Conservation (phyloP, 37 sponge, comb jelly and placozoan species). For the Haliclona indistincta region DNA sequence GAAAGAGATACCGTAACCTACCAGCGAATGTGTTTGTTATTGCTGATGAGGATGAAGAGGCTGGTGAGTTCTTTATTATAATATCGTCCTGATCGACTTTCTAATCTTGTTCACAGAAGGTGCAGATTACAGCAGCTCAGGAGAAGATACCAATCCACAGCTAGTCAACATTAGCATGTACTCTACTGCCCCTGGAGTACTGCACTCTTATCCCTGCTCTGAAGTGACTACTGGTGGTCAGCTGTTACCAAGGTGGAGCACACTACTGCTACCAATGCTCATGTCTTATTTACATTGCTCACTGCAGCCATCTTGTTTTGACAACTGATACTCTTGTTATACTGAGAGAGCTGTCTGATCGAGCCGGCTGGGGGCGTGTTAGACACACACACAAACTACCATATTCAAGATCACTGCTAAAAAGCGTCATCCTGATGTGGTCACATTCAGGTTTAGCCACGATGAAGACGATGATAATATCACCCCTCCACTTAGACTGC, state of each 20-base stretch:
- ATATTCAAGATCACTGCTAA: slow-evolving; percentile 91
- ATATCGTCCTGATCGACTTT: no score
- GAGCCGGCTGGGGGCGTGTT: slow-evolving; percentile 74
- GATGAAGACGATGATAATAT: slow-evolving; percentile 24
- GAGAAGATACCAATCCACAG: slow-evolving; percentile 59
- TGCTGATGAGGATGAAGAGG: slow-evolving; percentile 90
- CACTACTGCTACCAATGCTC: not conserved
- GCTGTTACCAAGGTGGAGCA: not conserved
- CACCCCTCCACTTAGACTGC: slow-evolving; percentile 60
- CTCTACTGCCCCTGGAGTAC: slow-evolving; percentile 69
- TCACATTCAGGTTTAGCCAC: slow-evolving; percentile 87
- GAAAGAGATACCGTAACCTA: slow-evolving; percentile 74
- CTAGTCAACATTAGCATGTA: slow-evolving; percentile 82
- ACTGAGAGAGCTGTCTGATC: slow-evolving; percentile 72
- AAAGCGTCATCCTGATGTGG: slow-evolving; percentile 87
- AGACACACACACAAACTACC: slow-evolving; percentile 51
- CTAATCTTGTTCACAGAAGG: slow-evolving; percentile 11
- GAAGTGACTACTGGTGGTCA: slow-evolving; percentile 59
- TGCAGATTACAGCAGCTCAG: slow-evolving; percentile 63
- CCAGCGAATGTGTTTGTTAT: slow-evolving; percentile 89
- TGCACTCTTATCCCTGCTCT: slow-evolving; percentile 61
- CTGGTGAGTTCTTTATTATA: slow-evolving; percentile 19
- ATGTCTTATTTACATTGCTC: not conserved
- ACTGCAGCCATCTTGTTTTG: slow-evolving; percentile 66
- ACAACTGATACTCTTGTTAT: slow-evolving; percentile 57